Evolutionary conservation across 2,797 vertebrate species (phyloP).

Genomic region (Macropus fuliginosus): DNA sequence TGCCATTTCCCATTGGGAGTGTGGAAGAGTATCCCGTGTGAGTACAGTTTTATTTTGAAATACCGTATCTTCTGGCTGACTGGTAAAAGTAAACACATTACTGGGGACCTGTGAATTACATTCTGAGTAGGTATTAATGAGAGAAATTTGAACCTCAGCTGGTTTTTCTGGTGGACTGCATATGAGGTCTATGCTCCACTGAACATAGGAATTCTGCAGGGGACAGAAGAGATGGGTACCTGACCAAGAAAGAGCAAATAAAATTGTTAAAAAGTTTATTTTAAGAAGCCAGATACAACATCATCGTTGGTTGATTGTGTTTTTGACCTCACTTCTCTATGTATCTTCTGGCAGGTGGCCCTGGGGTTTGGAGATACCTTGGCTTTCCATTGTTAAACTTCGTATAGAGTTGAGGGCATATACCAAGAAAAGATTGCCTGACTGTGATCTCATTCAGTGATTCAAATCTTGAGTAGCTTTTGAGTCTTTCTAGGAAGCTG

Average conservation of each 20-base stretch:
- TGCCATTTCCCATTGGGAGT: neutral
- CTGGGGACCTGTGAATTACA: neutral
- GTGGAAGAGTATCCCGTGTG: neutral
- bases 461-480: neutral
- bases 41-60: neutral
- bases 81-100: neutral
- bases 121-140: neutral
- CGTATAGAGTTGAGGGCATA: too few species aligned
- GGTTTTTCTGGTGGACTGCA: neutral
- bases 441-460: accelerated
- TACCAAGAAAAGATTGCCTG: neutral
- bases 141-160: neutral
- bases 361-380: neutral
- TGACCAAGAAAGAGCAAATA: neutral
- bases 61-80: neutral
- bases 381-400: neutral
- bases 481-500: neutral
- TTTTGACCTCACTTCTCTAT: accelerated
- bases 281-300: neutral
- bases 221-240: too few species aligned
- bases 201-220: neutral
- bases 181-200: neutral
- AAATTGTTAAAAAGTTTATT: neutral
- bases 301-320: too few species aligned
- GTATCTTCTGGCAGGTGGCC: neutral